Percentiles rank a stretch among this genome's conserved stretches.
Conservation (phyloP, 1,140 invertebrate species). For the Anastrepha obliqua region DNA sequence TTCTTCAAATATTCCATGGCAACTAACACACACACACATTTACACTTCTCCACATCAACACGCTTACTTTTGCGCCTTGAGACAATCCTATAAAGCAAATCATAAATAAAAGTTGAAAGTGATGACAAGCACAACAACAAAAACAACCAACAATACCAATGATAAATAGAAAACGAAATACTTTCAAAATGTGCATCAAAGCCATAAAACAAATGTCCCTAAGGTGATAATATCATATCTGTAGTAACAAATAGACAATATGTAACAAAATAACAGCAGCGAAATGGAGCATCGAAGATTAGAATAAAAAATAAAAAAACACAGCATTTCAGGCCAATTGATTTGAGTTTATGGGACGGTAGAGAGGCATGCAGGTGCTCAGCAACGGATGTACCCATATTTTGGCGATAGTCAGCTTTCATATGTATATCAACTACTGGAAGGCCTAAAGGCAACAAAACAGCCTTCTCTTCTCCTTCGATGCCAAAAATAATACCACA, state of each 20-base stretch:
- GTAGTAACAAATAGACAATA: not conserved
- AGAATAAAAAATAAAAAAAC: not conserved
- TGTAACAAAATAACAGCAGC: not conserved
- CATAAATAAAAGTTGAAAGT: constrained; percentile 7
- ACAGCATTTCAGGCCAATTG: not conserved
- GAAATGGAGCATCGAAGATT: constrained; percentile 2
- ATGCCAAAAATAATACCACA: not conserved
- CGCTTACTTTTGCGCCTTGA: not conserved
- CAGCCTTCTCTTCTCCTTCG: not conserved
- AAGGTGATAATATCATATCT: constrained; percentile 44
- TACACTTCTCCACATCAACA: too few relatives aligned
- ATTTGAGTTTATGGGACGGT: too few relatives aligned
- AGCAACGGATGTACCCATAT: too few relatives aligned
- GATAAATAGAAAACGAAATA: constrained; percentile 22
- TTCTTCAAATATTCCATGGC: not conserved
- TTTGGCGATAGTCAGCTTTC: not conserved
- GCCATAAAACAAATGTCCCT: constrained; percentile 48
- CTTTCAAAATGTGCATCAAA: constrained; percentile 41
- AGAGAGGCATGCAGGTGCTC: too few relatives aligned
- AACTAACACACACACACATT: not conserved
- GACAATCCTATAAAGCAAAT: constrained; percentile 3
- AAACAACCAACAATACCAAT: not conserved
- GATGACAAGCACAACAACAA: not conserved
- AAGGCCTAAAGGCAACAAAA: not conserved
- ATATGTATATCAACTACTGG: too few relatives aligned